Evolutionary conservation across 2,797 vertebrate genomes (phyloP), one percentile per base, ranked within the genome.

Genomic region (Notolabrus celidotus): DNA sequence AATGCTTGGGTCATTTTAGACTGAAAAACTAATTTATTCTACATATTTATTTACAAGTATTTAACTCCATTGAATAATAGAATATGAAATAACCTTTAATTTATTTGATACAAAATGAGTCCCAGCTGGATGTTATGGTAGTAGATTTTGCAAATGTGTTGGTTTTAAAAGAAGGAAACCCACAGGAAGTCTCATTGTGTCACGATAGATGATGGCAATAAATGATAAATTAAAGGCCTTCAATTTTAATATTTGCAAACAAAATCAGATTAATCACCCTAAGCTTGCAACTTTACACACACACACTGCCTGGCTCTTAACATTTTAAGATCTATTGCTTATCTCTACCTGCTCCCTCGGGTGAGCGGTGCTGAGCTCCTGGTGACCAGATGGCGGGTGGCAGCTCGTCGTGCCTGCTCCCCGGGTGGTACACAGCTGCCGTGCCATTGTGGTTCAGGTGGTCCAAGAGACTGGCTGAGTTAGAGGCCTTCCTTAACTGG

Each of bases 331-430:
- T 23, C 2, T 27, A 23, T 8, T 9, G 1, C 31, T 31, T 55
- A 46, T 36, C 16, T 43, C 9, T 59, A 95, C 94, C 93, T 91
- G 87, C 62, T 38, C 71, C 80, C 10, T 93, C 92, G 15, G 91
- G 86, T 41, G 94, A 93, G 64, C 57, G 59, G 63, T 89, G 85
- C 63, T 90, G 92, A 60, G 84, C 81, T 58, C 85, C 92, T 0
- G 93, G 92, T 0, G 94, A 94, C 89, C 93, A 93, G 84, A 92
- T 92, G 46, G 89, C 86, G 1, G 92, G 89, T 0, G 90, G 90
- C 43, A 92, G 76, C 49, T 93, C 92, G 2, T 90, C 85, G 2
- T 90, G 89, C 19, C 67, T 45, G 55, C 69, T 68, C 36, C 75
- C 80, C 1, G 76, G 43, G 53, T 79, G 82, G 70, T 88, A 89